Percentiles rank a stretch among this genome's conserved stretches.
Conservation (phyloP, 2,888 invertebrate species). For the Hemithea aestivaria region DNA sequence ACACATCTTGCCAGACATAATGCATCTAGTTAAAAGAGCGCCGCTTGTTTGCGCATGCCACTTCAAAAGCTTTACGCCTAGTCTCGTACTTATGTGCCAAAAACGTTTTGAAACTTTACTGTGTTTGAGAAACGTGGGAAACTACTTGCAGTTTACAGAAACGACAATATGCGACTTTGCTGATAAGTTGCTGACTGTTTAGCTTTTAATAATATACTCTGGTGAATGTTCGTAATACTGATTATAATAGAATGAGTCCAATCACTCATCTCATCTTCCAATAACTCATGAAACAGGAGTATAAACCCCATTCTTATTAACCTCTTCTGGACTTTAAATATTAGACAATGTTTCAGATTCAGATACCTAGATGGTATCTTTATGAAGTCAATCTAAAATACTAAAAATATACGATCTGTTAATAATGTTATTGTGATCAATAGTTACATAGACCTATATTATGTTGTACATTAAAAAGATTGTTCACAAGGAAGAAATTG, state of each 20-base stretch:
- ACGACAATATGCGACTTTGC: conserved; percentile 19
- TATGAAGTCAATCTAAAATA: too few relatives aligned
- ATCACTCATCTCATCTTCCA: too few relatives aligned
- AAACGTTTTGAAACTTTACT: conserved; percentile 41
- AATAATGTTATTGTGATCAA: background rate
- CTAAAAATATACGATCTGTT: too few relatives aligned
- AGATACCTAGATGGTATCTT: too few relatives aligned
- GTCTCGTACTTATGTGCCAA: conserved; percentile 39
- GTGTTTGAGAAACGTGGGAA: conserved; percentile 29
- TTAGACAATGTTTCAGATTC: too few relatives aligned
- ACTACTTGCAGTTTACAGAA: conserved; percentile 26
- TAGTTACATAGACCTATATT: conserved; percentile 4
- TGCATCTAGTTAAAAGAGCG: conserved; percentile 40
- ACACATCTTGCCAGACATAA: conserved; percentile 26
- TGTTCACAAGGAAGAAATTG: conserved; percentile 46
- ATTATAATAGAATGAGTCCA: background rate
- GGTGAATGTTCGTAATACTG: background rate
- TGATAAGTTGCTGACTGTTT: conserved; percentile 12
- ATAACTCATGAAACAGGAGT: too few relatives aligned
- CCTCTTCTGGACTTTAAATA: too few relatives aligned
- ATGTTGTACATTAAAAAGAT: conserved; percentile 27
- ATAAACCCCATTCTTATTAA: too few relatives aligned
- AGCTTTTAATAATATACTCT: too few relatives aligned
- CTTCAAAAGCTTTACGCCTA: conserved; percentile 42
- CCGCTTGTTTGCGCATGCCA: conserved; percentile 41